phyloP scores from a whole-genome alignment of 2,113 vertebrate genomes.

The Amblyornis subalaris region DNA sequence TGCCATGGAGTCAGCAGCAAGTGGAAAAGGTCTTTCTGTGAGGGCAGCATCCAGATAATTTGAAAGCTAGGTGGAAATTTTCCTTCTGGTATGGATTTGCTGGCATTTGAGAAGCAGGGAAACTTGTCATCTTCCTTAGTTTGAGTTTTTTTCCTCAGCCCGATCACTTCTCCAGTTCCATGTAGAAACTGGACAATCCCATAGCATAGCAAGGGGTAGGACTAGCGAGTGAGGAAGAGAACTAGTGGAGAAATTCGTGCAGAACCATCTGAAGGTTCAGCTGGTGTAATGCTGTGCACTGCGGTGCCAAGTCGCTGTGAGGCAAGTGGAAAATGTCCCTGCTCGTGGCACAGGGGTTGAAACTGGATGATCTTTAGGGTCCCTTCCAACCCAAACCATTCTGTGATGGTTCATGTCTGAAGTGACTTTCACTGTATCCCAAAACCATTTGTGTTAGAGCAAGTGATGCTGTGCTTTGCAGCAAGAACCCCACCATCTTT shows the following conservation, averaged over 20 bases:
- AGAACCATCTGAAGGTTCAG: not conserved
- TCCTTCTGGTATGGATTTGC: not conserved
- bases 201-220: not conserved
- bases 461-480: not conserved
- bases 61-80: not conserved
- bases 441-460: not conserved
- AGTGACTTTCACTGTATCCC: not conserved
- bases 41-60: not conserved
- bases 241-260: not conserved
- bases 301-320: not conserved
- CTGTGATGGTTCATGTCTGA: not conserved
- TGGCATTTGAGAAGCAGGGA: not conserved
- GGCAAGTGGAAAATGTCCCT: not conserved
- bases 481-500: not conserved
- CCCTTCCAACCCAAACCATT: not conserved
- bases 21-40: not conserved
- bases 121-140: not conserved
- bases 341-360: not conserved
- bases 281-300: not conserved
- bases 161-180: rapidly evolving
- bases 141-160: not conserved
- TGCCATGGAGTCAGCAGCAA: not conserved
- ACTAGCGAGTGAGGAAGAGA: not conserved
- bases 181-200: not conserved
- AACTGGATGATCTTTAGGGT: not conserved